Percentiles rank a stretch among this genome's conserved stretches.
Conservation (phyloP, 2,888 invertebrate genomes). For the Mesoligia furuncula region DNA sequence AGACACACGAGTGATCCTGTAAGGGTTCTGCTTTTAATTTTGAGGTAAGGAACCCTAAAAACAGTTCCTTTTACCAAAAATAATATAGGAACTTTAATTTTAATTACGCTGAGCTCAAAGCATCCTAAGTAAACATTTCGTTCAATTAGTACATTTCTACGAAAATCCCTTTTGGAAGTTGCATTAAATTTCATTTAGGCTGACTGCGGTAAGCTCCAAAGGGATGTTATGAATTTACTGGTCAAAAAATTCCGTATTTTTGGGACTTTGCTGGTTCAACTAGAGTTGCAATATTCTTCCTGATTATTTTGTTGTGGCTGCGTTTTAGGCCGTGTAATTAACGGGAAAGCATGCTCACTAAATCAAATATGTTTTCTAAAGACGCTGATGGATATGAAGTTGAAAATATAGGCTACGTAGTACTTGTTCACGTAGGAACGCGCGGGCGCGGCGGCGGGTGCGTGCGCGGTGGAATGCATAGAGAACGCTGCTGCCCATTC, state of each 20-base stretch:
- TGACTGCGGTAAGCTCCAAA: conserved; percentile 51
- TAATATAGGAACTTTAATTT: conserved; percentile 46
- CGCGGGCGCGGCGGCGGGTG: too few species aligned
- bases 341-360: background rate
- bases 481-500: too few species aligned
- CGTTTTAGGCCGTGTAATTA: conserved; percentile 16
- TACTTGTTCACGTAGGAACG: too few species aligned
- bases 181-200: conserved; percentile 58
- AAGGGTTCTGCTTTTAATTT: background rate
- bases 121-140: conserved; percentile 67
- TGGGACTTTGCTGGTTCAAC: background rate
- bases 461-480: too few species aligned
- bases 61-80: conserved; percentile 26
- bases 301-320: conserved; percentile 3
- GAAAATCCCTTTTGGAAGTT: conserved; percentile 53
- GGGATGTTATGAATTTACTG: conserved; percentile 45
- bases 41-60: background rate
- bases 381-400: background rate
- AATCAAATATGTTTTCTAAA: background rate
- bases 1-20: too few species aligned
- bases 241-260: conserved; percentile 15
- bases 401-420: background rate
- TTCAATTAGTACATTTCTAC: conserved; percentile 63
- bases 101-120: conserved; percentile 46
- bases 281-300: conserved; percentile 26